Evolutionary conservation across 2,888 invertebrate genomes (phyloP), one percentile per base, ranked within the genome.

Genomic region (Drosophila hamatofila): DNA sequence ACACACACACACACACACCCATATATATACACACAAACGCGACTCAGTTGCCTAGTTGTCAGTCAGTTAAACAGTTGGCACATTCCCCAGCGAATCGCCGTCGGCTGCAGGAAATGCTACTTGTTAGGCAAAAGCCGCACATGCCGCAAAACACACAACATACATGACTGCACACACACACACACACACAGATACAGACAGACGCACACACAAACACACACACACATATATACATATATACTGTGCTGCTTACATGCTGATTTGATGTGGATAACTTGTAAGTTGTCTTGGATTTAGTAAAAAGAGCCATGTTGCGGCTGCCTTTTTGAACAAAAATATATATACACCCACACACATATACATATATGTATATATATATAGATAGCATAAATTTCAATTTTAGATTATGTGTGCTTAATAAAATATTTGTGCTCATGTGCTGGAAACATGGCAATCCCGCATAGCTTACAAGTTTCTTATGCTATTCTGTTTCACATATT

Each of bases 361-460:
- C 1, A 25, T 8, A 27, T 5, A 55, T 39, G 2, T 21, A 33
- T 14, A 33, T 18, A 27, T 18, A 21, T 9, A 42, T 30, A 30
- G 54, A 74, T 72, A 48, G 81, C 76, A 86, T 88, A 81, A 83
- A 84, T 84, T 89, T 84, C 87, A 88, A 89, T 84, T 81, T 86
- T 78, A 86, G 75, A 89, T 81, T 83, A 72, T 89, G 71, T 76
- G 72, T 71, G 76, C 73, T 81, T 89, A 76, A 83, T 88, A 81
- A 83, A 83, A 83, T 87, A 83, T 84, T 70, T 74, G 21, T 72
- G 25, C 52, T 72, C 65, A 55, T 54, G 44, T 55, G 58, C 33
- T 65, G 33, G 27, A 39, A 35, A 35, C 41, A 52, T 41, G 48
- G 52, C 37, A 65, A 30, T 46, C 33, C 37, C 30, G 27, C 56